Conservation (phyloP, 1,140 invertebrate genomes). For the Drosophila paulistorum region DNA sequence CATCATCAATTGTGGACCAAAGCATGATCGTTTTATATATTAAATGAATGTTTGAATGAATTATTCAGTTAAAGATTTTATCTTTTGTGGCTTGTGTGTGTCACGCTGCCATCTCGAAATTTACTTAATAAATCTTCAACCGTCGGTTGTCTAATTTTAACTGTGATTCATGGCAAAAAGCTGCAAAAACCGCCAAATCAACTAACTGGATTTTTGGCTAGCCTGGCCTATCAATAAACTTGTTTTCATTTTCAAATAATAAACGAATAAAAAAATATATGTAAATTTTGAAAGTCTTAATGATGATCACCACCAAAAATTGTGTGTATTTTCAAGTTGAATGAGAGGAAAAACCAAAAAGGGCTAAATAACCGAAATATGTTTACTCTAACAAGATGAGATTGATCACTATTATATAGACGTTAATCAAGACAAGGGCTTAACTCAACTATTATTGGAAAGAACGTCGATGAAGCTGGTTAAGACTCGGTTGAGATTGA, state of each 20-base stretch:
- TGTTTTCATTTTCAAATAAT: constrained; percentile 23
- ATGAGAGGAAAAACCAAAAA: background rate
- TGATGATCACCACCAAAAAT: constrained; percentile 27
- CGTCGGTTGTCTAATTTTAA: constrained; percentile 66
- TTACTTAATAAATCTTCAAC: background rate
- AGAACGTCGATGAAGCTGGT: too few relatives aligned
- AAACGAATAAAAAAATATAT: constrained; percentile 3
- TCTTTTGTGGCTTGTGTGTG: background rate
- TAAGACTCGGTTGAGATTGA: too few relatives aligned
- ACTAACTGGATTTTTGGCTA: constrained; percentile 31
- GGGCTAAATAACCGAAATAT: background rate
- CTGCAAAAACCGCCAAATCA: constrained; percentile 44
- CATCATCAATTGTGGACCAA: too few relatives aligned
- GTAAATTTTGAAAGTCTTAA: constrained; percentile 50
- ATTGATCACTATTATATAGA: too few relatives aligned
- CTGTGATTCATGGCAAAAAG: constrained; percentile 66
- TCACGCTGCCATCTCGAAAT: constrained; percentile 1
- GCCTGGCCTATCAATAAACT: constrained; percentile 26
- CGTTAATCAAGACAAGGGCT: too few relatives aligned
- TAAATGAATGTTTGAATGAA: too few relatives aligned
- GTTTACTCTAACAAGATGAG: too few relatives aligned
- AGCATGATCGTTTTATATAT: too few relatives aligned
- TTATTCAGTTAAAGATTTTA: too few relatives aligned
- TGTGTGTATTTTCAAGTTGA: constrained; percentile 10
- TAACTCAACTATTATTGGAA: too few relatives aligned